Percentiles rank a stretch among this genome's conserved stretches.
Evolutionary conservation across 2,113 vertebrate genomes (phyloP).

Genomic region (Ibidorhyncha struthersii): DNA sequence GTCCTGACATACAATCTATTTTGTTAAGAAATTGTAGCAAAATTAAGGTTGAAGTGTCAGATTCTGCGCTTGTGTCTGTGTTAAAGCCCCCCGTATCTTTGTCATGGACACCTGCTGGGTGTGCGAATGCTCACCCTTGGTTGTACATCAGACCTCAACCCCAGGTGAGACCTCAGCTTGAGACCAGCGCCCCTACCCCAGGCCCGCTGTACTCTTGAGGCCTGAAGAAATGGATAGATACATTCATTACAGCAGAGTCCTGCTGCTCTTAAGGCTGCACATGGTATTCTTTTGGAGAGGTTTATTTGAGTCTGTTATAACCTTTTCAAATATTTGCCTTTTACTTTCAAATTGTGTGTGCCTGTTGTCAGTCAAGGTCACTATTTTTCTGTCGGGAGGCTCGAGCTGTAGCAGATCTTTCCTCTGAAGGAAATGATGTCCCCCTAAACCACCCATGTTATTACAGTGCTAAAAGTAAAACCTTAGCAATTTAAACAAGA

Average conservation of each 20-base stretch:
- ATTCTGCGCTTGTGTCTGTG: background rate
- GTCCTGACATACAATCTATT: background rate
- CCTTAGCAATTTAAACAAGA: background rate
- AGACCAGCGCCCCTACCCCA: background rate
- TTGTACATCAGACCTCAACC: background rate
- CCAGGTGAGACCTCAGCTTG: background rate
- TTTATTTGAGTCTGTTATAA: background rate
- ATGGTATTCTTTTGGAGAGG: background rate
- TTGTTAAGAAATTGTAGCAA: background rate
- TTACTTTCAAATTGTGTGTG: background rate
- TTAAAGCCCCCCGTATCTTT: background rate
- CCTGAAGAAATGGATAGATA: background rate
- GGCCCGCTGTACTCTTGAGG: rapidly evolving
- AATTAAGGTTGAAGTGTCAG: background rate
- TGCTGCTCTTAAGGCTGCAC: background rate
- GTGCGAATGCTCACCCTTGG: background rate
- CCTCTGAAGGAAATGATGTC: background rate
- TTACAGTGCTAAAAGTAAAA: background rate
- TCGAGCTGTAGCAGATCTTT: background rate
- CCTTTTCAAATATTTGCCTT: background rate
- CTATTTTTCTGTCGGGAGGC: background rate
- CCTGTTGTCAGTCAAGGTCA: background rate
- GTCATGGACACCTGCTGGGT: background rate
- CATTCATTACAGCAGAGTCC: background rate
- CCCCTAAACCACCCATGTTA: background rate